A percentile compares a stretch with the other conserved stretches of the same genome.
Conservation (phyloP, 1,140 invertebrate species). For the Heliconius nattereri region DNA sequence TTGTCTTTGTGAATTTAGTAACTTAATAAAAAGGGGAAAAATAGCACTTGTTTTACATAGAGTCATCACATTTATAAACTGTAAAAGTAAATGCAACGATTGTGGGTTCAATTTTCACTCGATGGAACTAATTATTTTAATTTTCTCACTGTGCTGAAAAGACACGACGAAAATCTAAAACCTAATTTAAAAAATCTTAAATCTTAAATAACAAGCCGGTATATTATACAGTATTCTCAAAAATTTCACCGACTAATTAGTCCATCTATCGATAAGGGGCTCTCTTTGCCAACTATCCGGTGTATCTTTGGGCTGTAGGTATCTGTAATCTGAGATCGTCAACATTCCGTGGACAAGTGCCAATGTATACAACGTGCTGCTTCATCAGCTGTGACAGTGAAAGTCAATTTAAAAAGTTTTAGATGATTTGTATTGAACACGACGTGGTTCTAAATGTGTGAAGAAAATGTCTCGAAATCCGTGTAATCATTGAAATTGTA, state of each 20-base stretch:
- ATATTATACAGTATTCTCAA: not conserved
- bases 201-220: not conserved
- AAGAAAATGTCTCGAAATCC: not conserved
- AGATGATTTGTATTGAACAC: not conserved
- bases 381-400: slow-evolving; percentile 6
- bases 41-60: no score
- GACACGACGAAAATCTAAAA: no score
- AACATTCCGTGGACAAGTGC: slow-evolving; percentile 7
- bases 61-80: no score
- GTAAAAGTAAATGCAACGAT: no score
- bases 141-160: no score
- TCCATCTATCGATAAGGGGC: not conserved
- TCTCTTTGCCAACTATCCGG: not conserved
- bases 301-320: not conserved
- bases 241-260: not conserved
- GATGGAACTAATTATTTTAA: no score
- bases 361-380: slow-evolving; percentile 8
- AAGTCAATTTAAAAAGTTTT: slow-evolving; percentile 3
- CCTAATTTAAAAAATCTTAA: no score
- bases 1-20: not conserved
- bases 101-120: no score
- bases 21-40: no score
- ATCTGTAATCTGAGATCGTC: not conserved
- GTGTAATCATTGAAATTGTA: no score
- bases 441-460: not conserved